phyloP scores from a whole-genome alignment of 2,113 vertebrate genomes.

The Forbesichthys papilliferus region DNA sequence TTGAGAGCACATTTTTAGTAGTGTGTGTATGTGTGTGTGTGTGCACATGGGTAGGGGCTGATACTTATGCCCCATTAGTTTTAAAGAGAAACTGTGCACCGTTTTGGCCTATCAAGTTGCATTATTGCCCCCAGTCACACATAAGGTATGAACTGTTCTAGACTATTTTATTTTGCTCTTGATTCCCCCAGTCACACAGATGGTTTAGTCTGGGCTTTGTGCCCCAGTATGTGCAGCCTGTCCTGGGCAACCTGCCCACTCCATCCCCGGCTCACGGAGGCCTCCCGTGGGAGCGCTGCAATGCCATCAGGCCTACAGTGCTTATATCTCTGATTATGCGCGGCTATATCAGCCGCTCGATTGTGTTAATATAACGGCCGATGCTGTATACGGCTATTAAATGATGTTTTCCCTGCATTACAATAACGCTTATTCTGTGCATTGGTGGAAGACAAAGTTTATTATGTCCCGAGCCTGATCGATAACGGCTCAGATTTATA shows the following conservation, averaged over 20 bases:
- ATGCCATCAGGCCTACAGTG: conserved; percentile 52
- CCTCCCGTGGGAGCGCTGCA: conserved; percentile 50
- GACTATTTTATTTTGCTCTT: conserved; percentile 24
- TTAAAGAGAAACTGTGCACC: not conserved
- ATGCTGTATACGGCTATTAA: conserved; percentile 86
- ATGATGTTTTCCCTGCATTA: conserved; percentile 90
- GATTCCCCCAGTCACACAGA: conserved; percentile 43
- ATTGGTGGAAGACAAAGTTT: conserved; percentile 81
- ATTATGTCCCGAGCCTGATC: conserved; percentile 86
- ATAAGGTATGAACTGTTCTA: conserved; percentile 17
- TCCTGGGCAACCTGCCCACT: conserved; percentile 58
- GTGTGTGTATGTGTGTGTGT: too few species aligned
- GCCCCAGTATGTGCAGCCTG: conserved; percentile 36
- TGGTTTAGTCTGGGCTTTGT: conserved; percentile 50
- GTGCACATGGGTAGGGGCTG: too few species aligned
- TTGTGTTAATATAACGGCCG: conserved; percentile 91
- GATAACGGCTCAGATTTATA: conserved; percentile 90
- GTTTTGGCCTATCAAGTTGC: not conserved
- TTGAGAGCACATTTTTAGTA: not conserved
- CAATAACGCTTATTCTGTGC: conserved; percentile 92
- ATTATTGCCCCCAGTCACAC: not conserved
- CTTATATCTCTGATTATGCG: conserved; percentile 77
- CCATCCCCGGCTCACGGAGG: conserved; percentile 36
- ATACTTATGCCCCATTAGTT: not conserved
- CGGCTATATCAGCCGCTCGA: conserved; percentile 75